Evolutionary conservation across 2,113 vertebrate genomes (phyloP).

Genomic region (Polypterus senegalus): DNA sequence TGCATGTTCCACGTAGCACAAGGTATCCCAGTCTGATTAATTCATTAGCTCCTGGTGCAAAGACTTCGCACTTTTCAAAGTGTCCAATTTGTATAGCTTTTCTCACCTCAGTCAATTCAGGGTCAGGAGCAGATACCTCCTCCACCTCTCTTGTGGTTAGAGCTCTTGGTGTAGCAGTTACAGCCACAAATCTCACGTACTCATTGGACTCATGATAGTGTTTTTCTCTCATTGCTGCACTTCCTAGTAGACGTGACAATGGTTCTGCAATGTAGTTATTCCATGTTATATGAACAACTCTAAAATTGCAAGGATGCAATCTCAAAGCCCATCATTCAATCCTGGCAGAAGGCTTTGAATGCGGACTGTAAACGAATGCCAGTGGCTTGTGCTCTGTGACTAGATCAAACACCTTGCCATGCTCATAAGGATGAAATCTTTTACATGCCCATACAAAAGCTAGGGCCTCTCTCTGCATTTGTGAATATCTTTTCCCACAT

Average conservation of each 20-base stretch:
- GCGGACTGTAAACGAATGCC: not conserved
- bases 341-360: not conserved
- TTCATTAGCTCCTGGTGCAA: constrained; percentile 11
- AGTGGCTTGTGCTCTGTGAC: not conserved
- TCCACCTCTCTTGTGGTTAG: constrained; percentile 10
- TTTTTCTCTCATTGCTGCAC: not conserved
- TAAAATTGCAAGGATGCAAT: not conserved
- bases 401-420: not conserved
- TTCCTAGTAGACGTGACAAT: constrained; percentile 16
- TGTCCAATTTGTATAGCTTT: constrained; percentile 14
- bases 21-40: constrained; percentile 9
- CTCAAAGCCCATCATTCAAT: not conserved
- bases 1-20: constrained; percentile 5
- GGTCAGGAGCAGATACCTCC: constrained; percentile 7
- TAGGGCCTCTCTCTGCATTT: not conserved
- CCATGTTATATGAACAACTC: not conserved
- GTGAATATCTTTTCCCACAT: not conserved
- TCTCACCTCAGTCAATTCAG: not conserved
- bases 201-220: no score
- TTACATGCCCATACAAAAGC: not conserved
- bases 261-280: not conserved
- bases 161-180: constrained; percentile 9
- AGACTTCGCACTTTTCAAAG: constrained; percentile 1
- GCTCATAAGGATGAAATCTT: not conserved
- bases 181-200: no score